phyloP scores from a whole-genome alignment of 2,113 vertebrate genomes.

The Lepidiolamprologus cunningtoni region DNA sequence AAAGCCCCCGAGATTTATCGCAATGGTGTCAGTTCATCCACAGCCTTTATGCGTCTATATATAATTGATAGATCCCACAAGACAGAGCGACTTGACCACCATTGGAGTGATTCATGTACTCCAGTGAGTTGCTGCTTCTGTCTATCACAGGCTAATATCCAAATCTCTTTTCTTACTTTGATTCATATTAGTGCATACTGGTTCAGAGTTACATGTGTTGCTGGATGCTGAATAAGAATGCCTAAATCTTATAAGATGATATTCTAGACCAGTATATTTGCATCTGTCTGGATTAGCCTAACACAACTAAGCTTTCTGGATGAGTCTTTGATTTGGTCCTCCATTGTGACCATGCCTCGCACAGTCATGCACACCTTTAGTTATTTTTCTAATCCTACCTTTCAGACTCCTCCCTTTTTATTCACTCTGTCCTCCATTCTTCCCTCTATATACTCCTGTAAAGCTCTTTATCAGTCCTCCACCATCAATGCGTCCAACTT shows the following conservation, averaged over 20 bases:
- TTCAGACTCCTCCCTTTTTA: not conserved
- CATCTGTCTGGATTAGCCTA: not conserved
- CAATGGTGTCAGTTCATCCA: not conserved
- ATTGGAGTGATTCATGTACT: not conserved
- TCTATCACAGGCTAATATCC: not conserved
- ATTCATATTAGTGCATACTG: not conserved
- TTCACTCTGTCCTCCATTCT: not conserved
- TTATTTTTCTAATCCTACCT: not conserved
- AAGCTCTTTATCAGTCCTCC: not conserved
- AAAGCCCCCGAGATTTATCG: not conserved
- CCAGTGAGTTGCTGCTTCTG: not conserved
- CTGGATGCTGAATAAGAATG: not conserved
- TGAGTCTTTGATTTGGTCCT: not conserved
- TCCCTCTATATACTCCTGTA: not conserved
- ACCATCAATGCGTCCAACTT: not conserved
- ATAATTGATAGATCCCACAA: not conserved
- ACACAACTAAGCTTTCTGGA: not conserved
- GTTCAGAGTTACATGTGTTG: not conserved
- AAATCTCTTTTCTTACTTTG: not conserved
- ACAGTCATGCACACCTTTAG: not conserved
- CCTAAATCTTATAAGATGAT: not conserved
- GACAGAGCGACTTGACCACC: not conserved
- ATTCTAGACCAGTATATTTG: not conserved
- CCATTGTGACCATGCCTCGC: not conserved
- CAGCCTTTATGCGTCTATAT: not conserved